Percentiles rank a stretch among this genome's conserved stretches.
Conservation (phyloP, 2,888 invertebrate species). For the Petrolisthes cinctipes region DNA sequence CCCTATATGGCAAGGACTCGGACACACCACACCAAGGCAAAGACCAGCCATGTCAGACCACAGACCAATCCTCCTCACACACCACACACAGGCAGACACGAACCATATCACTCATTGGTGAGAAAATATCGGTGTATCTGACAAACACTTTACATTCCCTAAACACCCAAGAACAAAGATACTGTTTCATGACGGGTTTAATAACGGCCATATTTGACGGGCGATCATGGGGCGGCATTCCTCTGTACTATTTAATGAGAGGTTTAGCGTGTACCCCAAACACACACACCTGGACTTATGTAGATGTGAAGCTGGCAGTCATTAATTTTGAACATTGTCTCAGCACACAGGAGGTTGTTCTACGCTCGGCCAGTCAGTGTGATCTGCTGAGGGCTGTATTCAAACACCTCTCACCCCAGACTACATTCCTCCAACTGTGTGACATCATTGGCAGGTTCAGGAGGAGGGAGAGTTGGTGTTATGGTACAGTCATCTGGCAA, state of each 20-base stretch:
- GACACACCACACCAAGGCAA: background rate
- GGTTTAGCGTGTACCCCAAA: slow-evolving; percentile 24
- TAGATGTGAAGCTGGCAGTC: slow-evolving; percentile 20
- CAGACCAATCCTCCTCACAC: no score
- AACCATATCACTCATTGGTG: slow-evolving; percentile 10
- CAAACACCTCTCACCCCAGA: slow-evolving; percentile 16
- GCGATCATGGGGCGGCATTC: slow-evolving; percentile 41
- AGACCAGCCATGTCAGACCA: no score
- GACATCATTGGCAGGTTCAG: slow-evolving; percentile 37
- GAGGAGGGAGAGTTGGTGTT: slow-evolving; percentile 39
- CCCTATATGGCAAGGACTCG: slow-evolving; percentile 28
- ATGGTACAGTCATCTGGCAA: slow-evolving; percentile 38
- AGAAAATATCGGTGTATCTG: slow-evolving; percentile 18
- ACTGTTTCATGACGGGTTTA: slow-evolving; percentile 6
- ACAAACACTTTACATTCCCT: slow-evolving; percentile 7
- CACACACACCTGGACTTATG: slow-evolving; percentile 26
- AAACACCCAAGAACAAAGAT: background rate
- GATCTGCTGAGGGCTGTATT: slow-evolving; percentile 43
- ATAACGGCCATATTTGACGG: slow-evolving; percentile 36
- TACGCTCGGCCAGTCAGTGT: slow-evolving; percentile 51
- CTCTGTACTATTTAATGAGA: slow-evolving; percentile 33
- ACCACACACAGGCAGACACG: no score
- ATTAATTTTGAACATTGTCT: slow-evolving; percentile 40
- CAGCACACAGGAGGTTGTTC: slow-evolving; percentile 41
- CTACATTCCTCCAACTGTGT: slow-evolving; percentile 37